Base-by-base conservation (phyloP, 2,797 vertebrate species). In the Scolopax rusticola region DNA sequence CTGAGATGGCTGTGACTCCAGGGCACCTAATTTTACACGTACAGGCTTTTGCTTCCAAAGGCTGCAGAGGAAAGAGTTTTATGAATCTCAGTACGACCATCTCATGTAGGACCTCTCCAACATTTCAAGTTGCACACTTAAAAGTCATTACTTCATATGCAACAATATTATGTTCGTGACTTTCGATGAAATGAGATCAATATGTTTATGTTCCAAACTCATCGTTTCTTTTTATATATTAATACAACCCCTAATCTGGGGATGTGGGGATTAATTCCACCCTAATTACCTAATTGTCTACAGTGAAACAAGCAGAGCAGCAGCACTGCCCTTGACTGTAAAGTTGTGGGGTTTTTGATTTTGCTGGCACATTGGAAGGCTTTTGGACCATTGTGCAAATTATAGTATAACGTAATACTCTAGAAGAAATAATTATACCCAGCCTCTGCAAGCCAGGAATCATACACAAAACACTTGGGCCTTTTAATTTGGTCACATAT, bases 371-470 rank as follows among this genome's bases (percentile, higher is more conserved):
- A 80, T 28, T 74, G 63, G 63, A 91, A 96, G 36, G 89, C 69
- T 65, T 95, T 94, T 91, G 84, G 84, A 57, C 71, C 83, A 60
- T 79, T 84, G 84, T 84, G 63, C 59, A 93, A 96, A 97, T 95
- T 95, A 88, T 3, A 93, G 77, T 57, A 94, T 89, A 96, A 94
- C 77, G 47, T 64, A 92, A 81, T 91, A 70, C 21, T 75, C 84
- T 23, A 32, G 47, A 86, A 95, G 74, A 95, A 95, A 92, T 94
- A 96, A 95, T 96, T 94, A 95, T 51, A 91, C 21, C 20, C 77
- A 77, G 78, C 24, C 54, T 47, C 74, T 70, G 38, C 89, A 79
- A 87, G 82, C 76, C 94, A 95, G 75, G 57, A 94, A 83, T 73
- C 4, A 4, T 91, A 79, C 56, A 82, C n/a, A 85, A 64, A 70